These are phyloP conservation scores for Cryptocephalus primarius DNA, from an alignment of 2,888 invertebrate genomes.

Conservation along the genomic window DNA sequence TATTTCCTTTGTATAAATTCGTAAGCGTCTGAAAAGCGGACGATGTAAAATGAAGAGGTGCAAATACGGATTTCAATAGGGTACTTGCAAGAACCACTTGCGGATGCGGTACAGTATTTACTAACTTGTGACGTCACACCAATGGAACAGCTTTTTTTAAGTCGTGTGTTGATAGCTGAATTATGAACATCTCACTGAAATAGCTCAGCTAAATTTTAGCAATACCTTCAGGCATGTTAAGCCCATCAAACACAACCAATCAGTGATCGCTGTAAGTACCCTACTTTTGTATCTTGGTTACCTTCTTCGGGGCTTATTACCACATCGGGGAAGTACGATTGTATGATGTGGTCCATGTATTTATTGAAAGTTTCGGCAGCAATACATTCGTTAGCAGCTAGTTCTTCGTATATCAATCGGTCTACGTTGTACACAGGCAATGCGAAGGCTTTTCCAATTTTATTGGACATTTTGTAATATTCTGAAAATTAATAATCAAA, in stretches of 20 bases:
- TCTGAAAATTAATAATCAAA: slow-evolving; percentile 16
- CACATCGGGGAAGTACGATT: slow-evolving; percentile 13
- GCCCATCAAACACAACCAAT: too few species aligned
- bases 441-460: slow-evolving; percentile 34
- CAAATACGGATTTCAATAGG: too few species aligned
- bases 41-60: too few species aligned
- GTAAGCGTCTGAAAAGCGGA: slow-evolving; percentile 17
- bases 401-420: slow-evolving; percentile 39
- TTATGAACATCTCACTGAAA: too few species aligned
- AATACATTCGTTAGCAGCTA: slow-evolving; percentile 21
- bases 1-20: slow-evolving; percentile 24
- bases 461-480: slow-evolving; percentile 26
- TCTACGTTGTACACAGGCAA: slow-evolving; percentile 44
- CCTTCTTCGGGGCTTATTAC: slow-evolving; percentile 11
- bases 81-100: too few species aligned
- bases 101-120: too few species aligned
- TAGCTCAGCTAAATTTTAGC: too few species aligned
- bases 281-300: slow-evolving; percentile 1
- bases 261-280: too few species aligned
- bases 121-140: neutral
- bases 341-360: slow-evolving; percentile 11
- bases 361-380: slow-evolving; percentile 23
- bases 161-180: too few species aligned
- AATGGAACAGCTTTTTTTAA: too few species aligned
- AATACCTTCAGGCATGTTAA: too few species aligned